Evolutionary conservation across 53 echinoderm and acorn worm genomes (phyloP).

Genomic region (Stichopus horrens): DNA sequence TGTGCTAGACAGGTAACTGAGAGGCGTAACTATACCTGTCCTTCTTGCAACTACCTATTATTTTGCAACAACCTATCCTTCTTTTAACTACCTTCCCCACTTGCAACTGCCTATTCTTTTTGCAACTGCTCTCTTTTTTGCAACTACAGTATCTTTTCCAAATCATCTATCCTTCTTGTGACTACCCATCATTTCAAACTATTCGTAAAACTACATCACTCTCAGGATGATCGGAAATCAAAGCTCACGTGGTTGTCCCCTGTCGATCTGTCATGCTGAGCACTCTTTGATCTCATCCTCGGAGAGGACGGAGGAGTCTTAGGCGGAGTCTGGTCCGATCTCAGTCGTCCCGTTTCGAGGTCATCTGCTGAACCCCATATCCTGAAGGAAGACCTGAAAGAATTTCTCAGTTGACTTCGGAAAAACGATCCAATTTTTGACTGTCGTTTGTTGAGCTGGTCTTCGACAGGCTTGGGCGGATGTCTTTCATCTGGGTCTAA

Average conservation of each 20-base stretch:
- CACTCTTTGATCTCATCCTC: constrained; percentile 37
- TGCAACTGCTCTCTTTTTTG: no score
- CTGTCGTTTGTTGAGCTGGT: constrained; percentile 28
- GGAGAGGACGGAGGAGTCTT: constrained; percentile 58
- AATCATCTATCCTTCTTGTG: no score
- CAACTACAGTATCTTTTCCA: no score
- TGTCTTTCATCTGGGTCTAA: neutral
- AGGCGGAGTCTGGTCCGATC: constrained; percentile 52
- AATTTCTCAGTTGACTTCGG: constrained; percentile 42
- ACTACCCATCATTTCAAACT: neutral
- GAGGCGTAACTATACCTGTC: no score
- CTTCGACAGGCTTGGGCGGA: neutral
- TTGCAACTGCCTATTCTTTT: no score
- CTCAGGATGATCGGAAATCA: neutral
- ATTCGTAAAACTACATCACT: neutral
- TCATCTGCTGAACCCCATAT: constrained; percentile 77
- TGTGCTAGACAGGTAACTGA: no score
- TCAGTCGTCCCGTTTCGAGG: constrained; percentile 51
- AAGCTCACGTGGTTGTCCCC: neutral
- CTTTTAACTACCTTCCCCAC: no score
- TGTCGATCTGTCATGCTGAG: neutral
- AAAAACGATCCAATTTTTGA: constrained; percentile 54
- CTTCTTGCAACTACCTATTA: no score
- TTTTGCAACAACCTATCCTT: no score
- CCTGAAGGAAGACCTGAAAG: constrained; percentile 60